Percentiles rank a stretch among this genome's conserved stretches.
phyloP scores from a whole-genome alignment of 2,113 vertebrate species.

The Ranitomeya variabilis region DNA sequence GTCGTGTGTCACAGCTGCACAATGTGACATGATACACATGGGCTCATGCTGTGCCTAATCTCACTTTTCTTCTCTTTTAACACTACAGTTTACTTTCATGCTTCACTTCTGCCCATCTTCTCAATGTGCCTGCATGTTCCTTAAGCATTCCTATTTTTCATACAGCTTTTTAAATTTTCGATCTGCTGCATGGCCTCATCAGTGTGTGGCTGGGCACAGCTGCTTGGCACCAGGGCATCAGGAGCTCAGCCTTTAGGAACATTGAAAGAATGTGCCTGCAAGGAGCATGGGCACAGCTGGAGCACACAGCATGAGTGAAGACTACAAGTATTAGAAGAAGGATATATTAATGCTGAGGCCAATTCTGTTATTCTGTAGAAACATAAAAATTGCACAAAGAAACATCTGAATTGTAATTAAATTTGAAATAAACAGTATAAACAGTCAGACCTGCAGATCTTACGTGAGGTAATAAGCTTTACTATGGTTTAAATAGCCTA shows the following conservation, averaged over 20 bases:
- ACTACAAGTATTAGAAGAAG: neutral
- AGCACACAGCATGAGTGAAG: constrained; percentile 31
- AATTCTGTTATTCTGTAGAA: constrained; percentile 24
- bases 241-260: constrained; percentile 33
- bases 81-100: neutral
- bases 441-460: neutral
- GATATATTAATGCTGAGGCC: neutral
- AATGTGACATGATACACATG: constrained; percentile 15
- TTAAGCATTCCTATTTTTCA: neutral
- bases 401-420: neutral
- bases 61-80: constrained; percentile 13
- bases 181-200: neutral
- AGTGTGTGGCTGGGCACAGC: constrained; percentile 29
- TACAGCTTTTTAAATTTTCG: neutral
- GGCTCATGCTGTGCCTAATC: neutral
- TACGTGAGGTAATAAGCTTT: neutral
- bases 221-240: constrained; percentile 45
- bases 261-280: constrained; percentile 4
- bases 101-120: neutral
- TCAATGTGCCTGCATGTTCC: neutral
- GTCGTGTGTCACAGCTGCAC: neutral
- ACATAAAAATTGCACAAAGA: neutral
- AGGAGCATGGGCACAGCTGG: constrained; percentile 41
- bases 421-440: neutral
- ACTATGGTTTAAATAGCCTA: no score